phyloP scores from a whole-genome alignment of 2,888 invertebrate genomes.

The Drosophila lacicola region DNA sequence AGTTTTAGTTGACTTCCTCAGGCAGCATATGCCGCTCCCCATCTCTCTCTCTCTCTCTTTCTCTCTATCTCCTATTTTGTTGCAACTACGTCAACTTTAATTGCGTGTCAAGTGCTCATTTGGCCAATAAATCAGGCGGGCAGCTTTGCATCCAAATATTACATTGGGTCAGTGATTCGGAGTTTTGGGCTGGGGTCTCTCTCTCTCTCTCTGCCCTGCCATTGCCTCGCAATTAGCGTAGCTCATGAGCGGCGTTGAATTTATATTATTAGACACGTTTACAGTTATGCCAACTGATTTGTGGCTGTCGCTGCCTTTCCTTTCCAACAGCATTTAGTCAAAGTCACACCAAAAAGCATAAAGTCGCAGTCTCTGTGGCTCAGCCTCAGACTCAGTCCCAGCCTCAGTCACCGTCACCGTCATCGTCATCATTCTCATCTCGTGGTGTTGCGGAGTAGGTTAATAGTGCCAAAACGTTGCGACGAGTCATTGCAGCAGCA shows the following conservation, averaged over 20 bases:
- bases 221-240: conserved; percentile 62
- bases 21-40: not conserved
- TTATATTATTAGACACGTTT: conserved; percentile 75
- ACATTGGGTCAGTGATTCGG: conserved; percentile 21
- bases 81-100: conserved; percentile 45
- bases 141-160: conserved; percentile 49
- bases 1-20: conserved; percentile 24
- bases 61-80: not conserved
- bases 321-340: conserved; percentile 72
- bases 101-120: conserved; percentile 60
- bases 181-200: conserved; percentile 6
- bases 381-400: conserved; percentile 25
- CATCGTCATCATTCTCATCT: conserved; percentile 67
- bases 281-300: conserved; percentile 73
- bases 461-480: conserved; percentile 78
- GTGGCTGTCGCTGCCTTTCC: conserved; percentile 66
- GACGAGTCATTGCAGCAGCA: conserved; percentile 57
- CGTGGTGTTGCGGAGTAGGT: conserved; percentile 73
- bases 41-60: not conserved
- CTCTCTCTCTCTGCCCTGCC: not conserved
- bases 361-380: conserved; percentile 10
- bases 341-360: conserved; percentile 65
- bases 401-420: conserved; percentile 30
- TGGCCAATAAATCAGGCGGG: conserved; percentile 57
- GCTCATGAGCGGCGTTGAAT: conserved; percentile 60